Percentiles rank a stretch among this genome's conserved stretches.
phyloP scores from a whole-genome alignment of 2,113 vertebrate species.

The Toxostoma redivivum region DNA sequence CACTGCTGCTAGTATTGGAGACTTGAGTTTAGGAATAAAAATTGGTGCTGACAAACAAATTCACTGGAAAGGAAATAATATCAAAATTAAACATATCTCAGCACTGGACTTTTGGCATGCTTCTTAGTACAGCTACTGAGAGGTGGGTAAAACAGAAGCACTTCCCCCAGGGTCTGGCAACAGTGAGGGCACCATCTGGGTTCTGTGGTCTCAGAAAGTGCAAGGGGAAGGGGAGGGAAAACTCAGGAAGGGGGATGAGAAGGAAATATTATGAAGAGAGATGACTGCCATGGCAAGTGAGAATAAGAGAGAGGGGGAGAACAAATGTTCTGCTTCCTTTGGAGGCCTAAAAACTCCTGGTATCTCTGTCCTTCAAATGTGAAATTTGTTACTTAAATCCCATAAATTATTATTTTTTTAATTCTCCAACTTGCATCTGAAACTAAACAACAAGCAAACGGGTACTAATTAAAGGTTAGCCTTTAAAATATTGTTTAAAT shows the following conservation, averaged over 20 bases:
- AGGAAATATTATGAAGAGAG: neutral
- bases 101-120: neutral
- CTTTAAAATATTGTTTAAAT: neutral
- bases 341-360: neutral
- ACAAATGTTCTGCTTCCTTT: slow-evolving; percentile 12
- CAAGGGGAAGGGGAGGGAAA: slow-evolving; percentile 7
- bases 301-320: neutral
- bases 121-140: neutral
- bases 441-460: neutral
- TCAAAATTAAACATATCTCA: neutral
- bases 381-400: neutral
- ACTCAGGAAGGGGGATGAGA: neutral
- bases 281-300: neutral
- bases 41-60: neutral
- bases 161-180: slow-evolving; percentile 6
- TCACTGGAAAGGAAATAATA: neutral
- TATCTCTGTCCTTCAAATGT: neutral
- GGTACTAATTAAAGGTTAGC: neutral
- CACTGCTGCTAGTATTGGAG: neutral
- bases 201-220: slow-evolving; percentile 11
- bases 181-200: slow-evolving; percentile 22
- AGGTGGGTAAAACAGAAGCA: neutral
- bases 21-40: neutral
- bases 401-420: neutral
- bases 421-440: neutral